A percentile compares a stretch with the other conserved stretches of the same genome.
phyloP scores from a whole-genome alignment of 2,113 vertebrate species.

The Rhinichthys klamathensis region DNA sequence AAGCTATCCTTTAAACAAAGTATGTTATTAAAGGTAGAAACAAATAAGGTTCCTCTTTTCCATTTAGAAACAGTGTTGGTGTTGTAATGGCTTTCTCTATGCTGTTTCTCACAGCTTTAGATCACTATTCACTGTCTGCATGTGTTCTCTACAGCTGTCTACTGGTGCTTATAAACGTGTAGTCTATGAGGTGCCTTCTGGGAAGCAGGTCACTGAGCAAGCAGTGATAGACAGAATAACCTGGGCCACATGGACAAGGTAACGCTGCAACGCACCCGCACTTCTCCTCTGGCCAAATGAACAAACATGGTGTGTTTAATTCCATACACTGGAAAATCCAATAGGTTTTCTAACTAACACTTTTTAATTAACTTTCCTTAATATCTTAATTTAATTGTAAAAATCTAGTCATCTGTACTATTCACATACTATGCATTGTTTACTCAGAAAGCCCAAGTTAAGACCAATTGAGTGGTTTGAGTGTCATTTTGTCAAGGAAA shows the following conservation, averaged over 20 bases:
- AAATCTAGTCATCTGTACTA: too few relatives aligned
- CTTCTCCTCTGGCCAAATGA: background rate
- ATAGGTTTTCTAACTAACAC: too few relatives aligned
- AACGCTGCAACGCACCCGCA: conserved; percentile 48
- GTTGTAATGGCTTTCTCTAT: background rate
- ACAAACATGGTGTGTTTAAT: too few relatives aligned
- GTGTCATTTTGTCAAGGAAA: too few relatives aligned
- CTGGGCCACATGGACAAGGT: conserved; percentile 99
- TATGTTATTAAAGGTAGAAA: too few relatives aligned
- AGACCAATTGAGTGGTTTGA: too few relatives aligned
- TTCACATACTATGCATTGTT: too few relatives aligned
- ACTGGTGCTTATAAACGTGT: conserved; percentile 96
- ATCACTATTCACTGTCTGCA: background rate
- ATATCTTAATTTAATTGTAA: too few relatives aligned
- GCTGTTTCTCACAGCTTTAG: background rate
- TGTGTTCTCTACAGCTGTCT: conserved; percentile 80
- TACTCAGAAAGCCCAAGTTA: too few relatives aligned
- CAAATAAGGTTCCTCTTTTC: background rate
- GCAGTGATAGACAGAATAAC: conserved; percentile 92
- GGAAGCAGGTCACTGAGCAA: conserved; percentile 92
- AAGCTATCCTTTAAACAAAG: too few relatives aligned
- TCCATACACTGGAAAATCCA: too few relatives aligned
- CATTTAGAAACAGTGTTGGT: background rate
- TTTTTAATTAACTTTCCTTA: too few relatives aligned
- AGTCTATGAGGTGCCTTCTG: conserved; percentile 97